These are phyloP conservation scores for Aphis craccivora DNA, from an alignment of 1,140 invertebrate genomes.

Conservation along the genomic window DNA sequence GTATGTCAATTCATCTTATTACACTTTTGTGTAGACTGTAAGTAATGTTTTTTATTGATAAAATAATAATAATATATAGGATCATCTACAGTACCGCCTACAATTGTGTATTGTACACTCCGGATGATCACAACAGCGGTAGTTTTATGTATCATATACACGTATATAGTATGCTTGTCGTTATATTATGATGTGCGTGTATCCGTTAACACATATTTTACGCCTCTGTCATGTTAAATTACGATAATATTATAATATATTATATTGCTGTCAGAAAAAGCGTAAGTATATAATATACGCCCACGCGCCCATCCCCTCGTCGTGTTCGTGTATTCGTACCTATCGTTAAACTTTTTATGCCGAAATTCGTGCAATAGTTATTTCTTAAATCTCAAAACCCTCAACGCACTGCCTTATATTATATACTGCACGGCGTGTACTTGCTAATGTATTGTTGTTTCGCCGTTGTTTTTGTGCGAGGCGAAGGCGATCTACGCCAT, in stretches of 20 bases:
- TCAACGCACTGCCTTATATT: not conserved
- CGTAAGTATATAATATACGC: not conserved
- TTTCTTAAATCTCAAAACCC: not conserved
- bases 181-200: not conserved
- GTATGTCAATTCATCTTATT: not conserved
- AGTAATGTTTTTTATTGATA: not conserved
- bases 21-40: not conserved
- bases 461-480: not conserved
- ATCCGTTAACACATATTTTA: not conserved
- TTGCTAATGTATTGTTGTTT: not conserved
- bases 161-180: not conserved
- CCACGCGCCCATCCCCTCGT: not conserved
- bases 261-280: not conserved
- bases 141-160: not conserved
- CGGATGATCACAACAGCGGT: not conserved
- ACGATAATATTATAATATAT: constrained; percentile 14
- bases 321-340: not conserved
- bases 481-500: not conserved
- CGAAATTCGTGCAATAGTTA: not conserved
- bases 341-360: not conserved
- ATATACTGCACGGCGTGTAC: not conserved
- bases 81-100: not conserved
- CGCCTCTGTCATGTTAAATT: not conserved
- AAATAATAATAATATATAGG: not conserved
- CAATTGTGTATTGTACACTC: not conserved